Evolutionary conservation across 2,797 vertebrate species (phyloP).

Genomic region (Echiichthys vipera): DNA sequence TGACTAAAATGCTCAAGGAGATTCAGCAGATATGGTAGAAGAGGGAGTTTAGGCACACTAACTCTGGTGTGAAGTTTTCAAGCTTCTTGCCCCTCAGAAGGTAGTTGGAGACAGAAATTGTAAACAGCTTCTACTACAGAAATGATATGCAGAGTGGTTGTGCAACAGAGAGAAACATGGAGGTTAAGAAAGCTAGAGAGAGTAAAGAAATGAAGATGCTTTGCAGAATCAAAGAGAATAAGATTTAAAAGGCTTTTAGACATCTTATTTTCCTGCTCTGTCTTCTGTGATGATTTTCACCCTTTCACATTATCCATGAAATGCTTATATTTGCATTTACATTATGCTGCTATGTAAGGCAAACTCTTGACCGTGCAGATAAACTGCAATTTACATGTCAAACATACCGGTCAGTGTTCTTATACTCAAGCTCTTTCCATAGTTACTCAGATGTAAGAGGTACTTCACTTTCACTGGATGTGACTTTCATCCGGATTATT

Average conservation of each 20-base stretch:
- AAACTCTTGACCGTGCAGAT: conserved; percentile 22
- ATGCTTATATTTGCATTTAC: conserved; percentile 5
- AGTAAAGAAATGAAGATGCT: background rate
- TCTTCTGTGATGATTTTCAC: background rate
- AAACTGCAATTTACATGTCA: conserved; percentile 9
- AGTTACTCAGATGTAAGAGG: conserved; percentile 3
- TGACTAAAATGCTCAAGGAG: conserved; percentile 42
- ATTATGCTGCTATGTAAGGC: background rate
- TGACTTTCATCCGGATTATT: conserved; percentile 33
- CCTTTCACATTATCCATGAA: conserved; percentile 7
- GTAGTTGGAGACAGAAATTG: conserved; percentile 32
- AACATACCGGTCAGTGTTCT: background rate
- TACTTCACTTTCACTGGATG: conserved; percentile 26
- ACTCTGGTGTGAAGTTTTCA: conserved; percentile 40
- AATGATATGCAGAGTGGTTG: conserved; percentile 9
- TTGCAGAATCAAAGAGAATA: conserved; percentile 24
- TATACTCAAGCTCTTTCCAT: background rate
- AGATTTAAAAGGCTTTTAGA: background rate
- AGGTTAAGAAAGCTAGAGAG: background rate
- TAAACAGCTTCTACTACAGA: conserved; percentile 26
- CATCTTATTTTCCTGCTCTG: background rate
- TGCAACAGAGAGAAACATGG: conserved; percentile 17
- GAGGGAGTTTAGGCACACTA: conserved; percentile 23
- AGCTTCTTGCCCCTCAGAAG: conserved; percentile 2
- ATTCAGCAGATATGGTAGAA: conserved; percentile 46